These are phyloP conservation scores for Drosophila elegans DNA, from an alignment of 1,140 invertebrate genomes.

Conservation along the genomic window DNA sequence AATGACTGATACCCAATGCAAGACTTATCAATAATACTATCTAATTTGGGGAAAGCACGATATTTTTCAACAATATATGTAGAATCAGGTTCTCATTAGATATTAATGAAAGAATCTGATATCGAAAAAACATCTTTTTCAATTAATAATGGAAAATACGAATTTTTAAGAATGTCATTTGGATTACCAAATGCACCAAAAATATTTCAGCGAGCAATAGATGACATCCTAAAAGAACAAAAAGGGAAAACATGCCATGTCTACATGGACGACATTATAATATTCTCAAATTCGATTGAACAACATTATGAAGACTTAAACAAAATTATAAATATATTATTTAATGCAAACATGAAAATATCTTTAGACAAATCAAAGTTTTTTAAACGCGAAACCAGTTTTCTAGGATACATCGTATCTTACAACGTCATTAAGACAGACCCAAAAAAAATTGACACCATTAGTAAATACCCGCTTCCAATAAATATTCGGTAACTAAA, in stretches of 20 bases:
- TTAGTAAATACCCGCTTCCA: not conserved
- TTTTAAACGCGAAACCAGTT: not conserved
- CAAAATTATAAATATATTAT: too few relatives aligned
- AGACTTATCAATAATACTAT: slow-evolving; percentile 44
- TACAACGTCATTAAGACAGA: too few relatives aligned
- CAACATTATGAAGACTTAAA: too few relatives aligned
- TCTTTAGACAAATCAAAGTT: too few relatives aligned
- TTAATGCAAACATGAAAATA: too few relatives aligned
- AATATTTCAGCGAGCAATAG: too few relatives aligned
- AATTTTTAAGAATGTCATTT: not conserved
- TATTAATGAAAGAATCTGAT: slow-evolving; percentile 48
- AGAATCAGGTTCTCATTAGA: slow-evolving; percentile 46
- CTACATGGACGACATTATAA: too few relatives aligned
- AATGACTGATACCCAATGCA: slow-evolving; percentile 46
- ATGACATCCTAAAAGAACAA: too few relatives aligned
- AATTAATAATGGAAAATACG: slow-evolving; percentile 38
- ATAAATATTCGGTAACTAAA: slow-evolving; percentile 1
- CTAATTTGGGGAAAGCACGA: slow-evolving; percentile 40
- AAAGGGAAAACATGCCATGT: too few relatives aligned
- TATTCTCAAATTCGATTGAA: too few relatives aligned
- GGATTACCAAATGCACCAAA: too few relatives aligned
- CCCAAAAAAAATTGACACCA: slow-evolving; percentile 1
- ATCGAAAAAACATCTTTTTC: slow-evolving; percentile 2
- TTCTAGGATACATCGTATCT: too few relatives aligned
- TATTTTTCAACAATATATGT: slow-evolving; percentile 57